Evolutionary conservation across 2,888 invertebrate genomes (phyloP).

Genomic region (Mesorhabditis sp.): DNA sequence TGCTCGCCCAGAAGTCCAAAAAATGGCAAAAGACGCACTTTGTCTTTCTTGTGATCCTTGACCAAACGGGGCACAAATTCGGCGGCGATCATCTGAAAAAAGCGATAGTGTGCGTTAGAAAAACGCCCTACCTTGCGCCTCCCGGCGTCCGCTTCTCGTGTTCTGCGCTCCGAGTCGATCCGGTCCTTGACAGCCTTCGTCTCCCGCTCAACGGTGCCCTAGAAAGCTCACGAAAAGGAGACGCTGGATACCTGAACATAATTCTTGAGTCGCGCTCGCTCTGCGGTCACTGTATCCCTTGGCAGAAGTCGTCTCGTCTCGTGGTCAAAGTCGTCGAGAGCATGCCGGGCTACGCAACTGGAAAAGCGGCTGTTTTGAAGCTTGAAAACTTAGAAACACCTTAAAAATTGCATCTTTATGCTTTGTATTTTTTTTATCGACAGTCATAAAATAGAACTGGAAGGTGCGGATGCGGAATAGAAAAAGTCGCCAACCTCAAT

Average conservation of each 20-base stretch:
- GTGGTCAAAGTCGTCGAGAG: slow-evolving; percentile 1
- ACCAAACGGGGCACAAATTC: background rate
- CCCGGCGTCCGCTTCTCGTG: no score
- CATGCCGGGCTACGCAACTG: slow-evolving; percentile 3
- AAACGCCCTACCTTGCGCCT: background rate
- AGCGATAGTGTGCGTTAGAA: no score
- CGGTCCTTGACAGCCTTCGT: background rate
- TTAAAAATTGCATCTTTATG: no score
- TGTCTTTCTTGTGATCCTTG: background rate
- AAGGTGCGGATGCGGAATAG: no score
- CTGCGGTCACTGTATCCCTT: slow-evolving; percentile 1
- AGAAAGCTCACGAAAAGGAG: background rate
- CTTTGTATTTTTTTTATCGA: no score
- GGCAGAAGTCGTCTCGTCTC: background rate
- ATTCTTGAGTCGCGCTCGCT: background rate
- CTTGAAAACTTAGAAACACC: no score
- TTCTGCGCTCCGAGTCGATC: background rate
- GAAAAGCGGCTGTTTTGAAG: background rate
- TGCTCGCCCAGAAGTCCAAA: no score
- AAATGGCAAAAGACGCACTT: background rate
- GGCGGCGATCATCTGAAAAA: background rate
- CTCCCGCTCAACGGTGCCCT: slow-evolving; percentile 3
- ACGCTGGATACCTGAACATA: background rate
- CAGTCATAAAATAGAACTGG: no score
- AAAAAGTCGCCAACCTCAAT: background rate